Conservation (phyloP, 2,888 invertebrate genomes). For the Pyrocoelia pectoralis region DNA sequence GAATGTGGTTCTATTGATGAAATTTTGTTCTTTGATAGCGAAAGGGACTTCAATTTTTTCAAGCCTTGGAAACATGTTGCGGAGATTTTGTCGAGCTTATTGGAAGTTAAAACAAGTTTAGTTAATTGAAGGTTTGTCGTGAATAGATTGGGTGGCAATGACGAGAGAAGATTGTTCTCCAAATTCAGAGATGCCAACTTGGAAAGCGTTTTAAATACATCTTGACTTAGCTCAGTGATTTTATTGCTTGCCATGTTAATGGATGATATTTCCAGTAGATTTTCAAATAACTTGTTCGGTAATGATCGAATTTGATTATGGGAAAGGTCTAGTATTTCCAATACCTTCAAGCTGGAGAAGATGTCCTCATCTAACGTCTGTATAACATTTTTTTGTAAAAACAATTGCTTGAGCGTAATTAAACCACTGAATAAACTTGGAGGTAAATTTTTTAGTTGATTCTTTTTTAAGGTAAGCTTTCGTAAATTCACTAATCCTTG, state of each 20-base stretch:
- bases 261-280: not conserved
- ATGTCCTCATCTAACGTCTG: not conserved
- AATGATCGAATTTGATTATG: constrained; percentile 10
- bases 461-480: not conserved
- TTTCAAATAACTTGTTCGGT: not conserved
- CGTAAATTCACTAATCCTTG: constrained; percentile 12
- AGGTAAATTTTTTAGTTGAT: constrained; percentile 5
- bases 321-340: not conserved
- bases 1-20: constrained; percentile 5
- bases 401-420: not conserved
- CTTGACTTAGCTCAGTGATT: not conserved
- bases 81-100: constrained; percentile 1
- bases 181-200: not conserved
- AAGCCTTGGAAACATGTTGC: not conserved
- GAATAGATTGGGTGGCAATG: constrained; percentile 3
- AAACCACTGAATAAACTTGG: constrained; percentile 6
- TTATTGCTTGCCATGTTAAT: constrained; percentile 7
- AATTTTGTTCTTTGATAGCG: constrained; percentile 3
- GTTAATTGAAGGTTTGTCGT: not conserved
- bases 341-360: not conserved
- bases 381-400: constrained; percentile 14
- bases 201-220: not conserved
- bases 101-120: not conserved
- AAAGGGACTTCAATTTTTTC: not conserved
- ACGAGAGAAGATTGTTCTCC: not conserved